These are phyloP conservation scores for Cryptus armator DNA, from an alignment of 2,888 invertebrate genomes.

Conservation along the genomic window DNA sequence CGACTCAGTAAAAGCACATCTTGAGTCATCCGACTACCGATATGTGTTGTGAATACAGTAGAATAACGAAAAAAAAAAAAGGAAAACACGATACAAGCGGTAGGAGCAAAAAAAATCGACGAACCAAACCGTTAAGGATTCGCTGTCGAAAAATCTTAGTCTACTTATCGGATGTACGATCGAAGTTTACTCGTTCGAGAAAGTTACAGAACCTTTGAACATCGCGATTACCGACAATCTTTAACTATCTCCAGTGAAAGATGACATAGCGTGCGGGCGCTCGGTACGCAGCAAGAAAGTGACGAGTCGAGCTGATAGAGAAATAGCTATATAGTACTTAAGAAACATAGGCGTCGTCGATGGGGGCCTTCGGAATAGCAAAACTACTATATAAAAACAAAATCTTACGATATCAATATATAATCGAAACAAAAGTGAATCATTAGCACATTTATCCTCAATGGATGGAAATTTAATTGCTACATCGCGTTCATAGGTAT, in stretches of 20 bases:
- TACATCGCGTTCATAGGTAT: neutral
- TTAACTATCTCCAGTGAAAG: neutral
- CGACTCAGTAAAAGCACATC: conserved; percentile 3
- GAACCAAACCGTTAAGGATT: neutral
- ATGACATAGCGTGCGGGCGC: neutral
- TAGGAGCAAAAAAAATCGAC: conserved; percentile 2
- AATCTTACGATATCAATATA: neutral
- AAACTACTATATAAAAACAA: neutral
- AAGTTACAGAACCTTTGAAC: neutral
- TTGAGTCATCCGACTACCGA: conserved; percentile 9
- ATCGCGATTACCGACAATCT: neutral
- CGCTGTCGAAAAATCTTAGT: neutral
- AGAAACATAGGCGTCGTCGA: conserved; percentile 53
- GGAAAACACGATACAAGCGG: conserved; percentile 26
- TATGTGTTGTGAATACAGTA: conserved; percentile 19
- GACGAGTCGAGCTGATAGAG: neutral
- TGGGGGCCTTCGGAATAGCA: neutral
- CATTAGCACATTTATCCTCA: neutral
- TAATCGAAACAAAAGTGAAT: neutral
- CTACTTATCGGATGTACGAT: neutral
- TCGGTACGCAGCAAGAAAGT: conserved; percentile 44
- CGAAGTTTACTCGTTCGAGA: neutral
- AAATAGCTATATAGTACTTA: conserved; percentile 18
- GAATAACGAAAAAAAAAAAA: conserved; percentile 4
- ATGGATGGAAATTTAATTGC: neutral